Base-by-base conservation (phyloP, 2,113 vertebrate species). In the Sorex fumeus region DNA sequence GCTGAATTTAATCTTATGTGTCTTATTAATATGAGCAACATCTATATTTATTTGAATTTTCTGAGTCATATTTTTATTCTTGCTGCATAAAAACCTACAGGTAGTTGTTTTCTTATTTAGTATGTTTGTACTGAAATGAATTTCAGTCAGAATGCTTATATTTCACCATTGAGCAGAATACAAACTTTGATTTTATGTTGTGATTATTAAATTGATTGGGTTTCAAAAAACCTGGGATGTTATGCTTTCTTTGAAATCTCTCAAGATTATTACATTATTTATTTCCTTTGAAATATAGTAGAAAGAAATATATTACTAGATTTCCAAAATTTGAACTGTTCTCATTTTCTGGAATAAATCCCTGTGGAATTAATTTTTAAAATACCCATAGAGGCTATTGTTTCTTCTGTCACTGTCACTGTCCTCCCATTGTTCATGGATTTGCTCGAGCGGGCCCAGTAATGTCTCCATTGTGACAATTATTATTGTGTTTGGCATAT, bases 221-320 rank as follows among this genome's bases (percentile, higher is more conserved):
- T 86, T 84, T 81, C 50, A 83, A 27, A n/a, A 91, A 78, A 50
- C 19, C 36, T 3, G 19, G 18, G 27, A 40, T 74, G 2, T 62
- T 88, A 30, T 43, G 28, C 72, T 75, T 84, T 83, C 64, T 93
- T 84, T 62, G 82, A 90, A 87, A 36, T 70, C 9, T 74, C 30
- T 60, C 30, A 9, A 21, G 57, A 83, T 60, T 23, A 79, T 84
- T 9, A 81, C 30, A 62, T 43, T 23, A 47, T 91, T 74, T 78
- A 19, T 21, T 12, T 3, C 36, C 60, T 57, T 88, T 80, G 13
- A 21, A 69, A 11, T 19, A 76, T 88, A 53, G 30, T 40, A 43
- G 60, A 62, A 95, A 76, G 57, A 93, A 80, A 76, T 40, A 30
- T 6, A 76, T 43, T 66, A 64, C 4, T 43, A 70, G 3, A 34